These are phyloP conservation scores for Drosophila ohnishii DNA, from an alignment of 1,140 invertebrate genomes.

Conservation along the genomic window DNA sequence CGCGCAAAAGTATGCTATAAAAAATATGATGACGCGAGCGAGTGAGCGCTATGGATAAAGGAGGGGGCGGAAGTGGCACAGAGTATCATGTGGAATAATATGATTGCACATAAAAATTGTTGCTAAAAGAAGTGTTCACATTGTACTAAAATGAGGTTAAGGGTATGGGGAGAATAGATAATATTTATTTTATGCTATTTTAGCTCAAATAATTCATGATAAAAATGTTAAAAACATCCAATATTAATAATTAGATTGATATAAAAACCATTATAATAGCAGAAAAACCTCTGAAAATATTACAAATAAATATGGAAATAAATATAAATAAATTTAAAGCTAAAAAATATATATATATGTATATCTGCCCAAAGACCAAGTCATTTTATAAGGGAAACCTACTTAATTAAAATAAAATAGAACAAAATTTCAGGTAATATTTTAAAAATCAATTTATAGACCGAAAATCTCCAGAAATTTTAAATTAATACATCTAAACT, in stretches of 20 bases:
- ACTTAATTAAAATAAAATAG: not conserved
- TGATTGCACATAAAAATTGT: constrained; percentile 47
- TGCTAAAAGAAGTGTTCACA: constrained; percentile 47
- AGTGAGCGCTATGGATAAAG: not conserved
- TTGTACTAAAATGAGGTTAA: constrained; percentile 15
- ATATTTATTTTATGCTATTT: not conserved
- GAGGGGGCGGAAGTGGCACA: not conserved
- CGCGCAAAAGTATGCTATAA: constrained; percentile 74
- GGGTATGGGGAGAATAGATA: not conserved
- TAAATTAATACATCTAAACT: not conserved
- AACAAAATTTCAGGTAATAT: not conserved
- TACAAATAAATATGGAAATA: not conserved
- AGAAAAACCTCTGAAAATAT: not conserved
- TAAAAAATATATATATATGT: too few species aligned
- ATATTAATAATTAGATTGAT: not conserved
- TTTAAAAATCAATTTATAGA: not conserved
- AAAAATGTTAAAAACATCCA: not conserved
- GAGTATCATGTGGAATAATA: constrained; percentile 12
- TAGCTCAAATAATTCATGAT: not conserved
- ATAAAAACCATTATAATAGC: not conserved
- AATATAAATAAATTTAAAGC: not conserved
- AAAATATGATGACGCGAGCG: constrained; percentile 61
- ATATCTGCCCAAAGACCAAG: too few species aligned
- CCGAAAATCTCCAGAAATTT: not conserved
- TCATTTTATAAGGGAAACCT: too few species aligned